Evolutionary conservation across 35 echinoderm and acorn worm species (phyloP).

Genomic region (Ptychodera flava): DNA sequence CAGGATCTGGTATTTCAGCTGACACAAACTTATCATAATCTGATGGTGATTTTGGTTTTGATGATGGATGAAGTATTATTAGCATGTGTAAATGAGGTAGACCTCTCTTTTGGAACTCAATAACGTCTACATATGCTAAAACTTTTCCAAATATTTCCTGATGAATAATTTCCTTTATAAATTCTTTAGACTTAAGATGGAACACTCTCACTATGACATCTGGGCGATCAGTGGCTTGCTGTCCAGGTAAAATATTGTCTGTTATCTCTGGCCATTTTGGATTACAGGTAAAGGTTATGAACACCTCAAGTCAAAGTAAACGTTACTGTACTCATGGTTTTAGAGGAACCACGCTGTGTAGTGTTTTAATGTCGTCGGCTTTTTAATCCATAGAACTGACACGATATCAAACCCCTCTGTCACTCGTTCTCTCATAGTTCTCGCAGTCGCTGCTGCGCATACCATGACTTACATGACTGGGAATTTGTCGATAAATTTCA

Average conservation of each 20-base stretch:
- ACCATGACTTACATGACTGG: too few species aligned
- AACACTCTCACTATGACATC: neutral
- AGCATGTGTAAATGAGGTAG: slow-evolving; percentile 5
- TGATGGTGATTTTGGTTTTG: too few species aligned
- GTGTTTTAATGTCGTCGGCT: too few species aligned
- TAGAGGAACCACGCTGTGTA: too few species aligned
- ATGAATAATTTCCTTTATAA: neutral
- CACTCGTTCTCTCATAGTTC: too few species aligned
- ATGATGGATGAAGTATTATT: neutral
- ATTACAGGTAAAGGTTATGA: slow-evolving; percentile 31
- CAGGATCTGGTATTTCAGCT: neutral
- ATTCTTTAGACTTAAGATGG: neutral
- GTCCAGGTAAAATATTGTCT: neutral
- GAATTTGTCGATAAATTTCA: too few species aligned
- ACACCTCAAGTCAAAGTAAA: too few species aligned
- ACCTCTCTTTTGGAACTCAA: slow-evolving; percentile 3
- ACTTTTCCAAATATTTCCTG: neutral
- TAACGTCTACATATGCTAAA: neutral
- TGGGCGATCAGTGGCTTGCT: slow-evolving; percentile 12
- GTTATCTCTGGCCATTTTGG: slow-evolving; percentile 28
- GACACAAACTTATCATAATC: neutral
- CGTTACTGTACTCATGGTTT: too few species aligned
- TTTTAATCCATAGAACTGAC: too few species aligned
- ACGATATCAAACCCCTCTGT: too few species aligned
- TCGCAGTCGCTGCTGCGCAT: too few species aligned